A percentile compares a stretch with the other conserved stretches of the same genome.
phyloP scores from a whole-genome alignment of 2,888 invertebrate genomes.

The Drosophila longiperda region DNA sequence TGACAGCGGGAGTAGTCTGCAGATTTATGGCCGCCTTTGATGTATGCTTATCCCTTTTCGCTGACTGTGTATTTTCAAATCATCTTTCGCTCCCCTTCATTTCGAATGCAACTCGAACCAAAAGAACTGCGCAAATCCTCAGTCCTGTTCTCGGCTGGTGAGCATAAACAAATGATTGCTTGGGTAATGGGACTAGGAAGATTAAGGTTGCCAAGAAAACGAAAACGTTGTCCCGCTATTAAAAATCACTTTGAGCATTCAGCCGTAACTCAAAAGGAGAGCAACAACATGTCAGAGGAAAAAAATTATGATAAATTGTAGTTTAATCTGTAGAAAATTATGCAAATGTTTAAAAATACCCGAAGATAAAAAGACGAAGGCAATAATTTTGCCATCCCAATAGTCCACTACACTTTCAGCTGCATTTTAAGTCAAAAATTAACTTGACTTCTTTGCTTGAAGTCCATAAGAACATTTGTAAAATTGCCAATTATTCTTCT shows the following conservation, averaged over 20 bases:
- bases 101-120: conserved; percentile 27
- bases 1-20: conserved; percentile 27
- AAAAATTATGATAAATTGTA: conserved; percentile 77
- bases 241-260: conserved; percentile 78
- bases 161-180: conserved; percentile 58
- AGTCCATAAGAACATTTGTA: neutral
- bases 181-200: conserved; percentile 46
- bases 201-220: conserved; percentile 50
- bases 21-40: conserved; percentile 73
- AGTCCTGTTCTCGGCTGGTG: conserved; percentile 19
- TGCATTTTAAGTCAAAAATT: neutral
- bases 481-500: neutral
- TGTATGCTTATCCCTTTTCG: conserved; percentile 62
- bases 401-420: conserved; percentile 19
- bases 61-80: conserved; percentile 59
- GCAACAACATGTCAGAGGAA: conserved; percentile 44
- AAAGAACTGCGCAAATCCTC: conserved; percentile 33
- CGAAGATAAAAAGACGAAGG: conserved; percentile 25
- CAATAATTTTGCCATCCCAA: neutral
- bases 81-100: neutral
- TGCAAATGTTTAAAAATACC: conserved; percentile 66
- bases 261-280: conserved; percentile 46
- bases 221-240: conserved; percentile 60
- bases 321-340: conserved; percentile 77
- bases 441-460: no score